Percentiles rank a stretch among this genome's conserved stretches.
Evolutionary conservation across 2,113 vertebrate species (phyloP).

Genomic region (Acrocephalus arundinaceus): DNA sequence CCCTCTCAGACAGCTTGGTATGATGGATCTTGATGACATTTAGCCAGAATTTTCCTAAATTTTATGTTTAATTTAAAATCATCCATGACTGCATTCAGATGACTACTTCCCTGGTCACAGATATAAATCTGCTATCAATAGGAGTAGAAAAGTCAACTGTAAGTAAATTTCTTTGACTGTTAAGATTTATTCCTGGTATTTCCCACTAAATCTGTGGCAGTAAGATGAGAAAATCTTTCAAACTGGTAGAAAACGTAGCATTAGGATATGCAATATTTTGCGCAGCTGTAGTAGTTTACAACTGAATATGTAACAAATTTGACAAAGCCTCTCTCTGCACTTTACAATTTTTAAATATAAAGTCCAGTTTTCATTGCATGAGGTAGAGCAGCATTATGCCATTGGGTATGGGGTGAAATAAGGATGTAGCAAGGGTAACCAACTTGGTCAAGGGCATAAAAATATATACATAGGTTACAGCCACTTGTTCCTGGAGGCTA

Average conservation of each 20-base stretch:
- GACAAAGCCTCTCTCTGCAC: neutral
- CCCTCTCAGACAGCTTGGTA: conserved; percentile 13
- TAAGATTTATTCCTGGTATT: conserved; percentile 15
- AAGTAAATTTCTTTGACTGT: conserved; percentile 50
- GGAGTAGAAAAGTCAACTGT: conserved; percentile 33
- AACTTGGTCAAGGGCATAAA: neutral
- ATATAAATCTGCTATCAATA: conserved; percentile 56
- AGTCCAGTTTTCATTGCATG: neutral
- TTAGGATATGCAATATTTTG: neutral
- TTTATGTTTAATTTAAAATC: conserved; percentile 64
- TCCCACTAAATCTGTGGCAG: neutral
- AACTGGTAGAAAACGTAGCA: neutral
- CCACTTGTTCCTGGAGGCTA: neutral
- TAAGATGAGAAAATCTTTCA: neutral
- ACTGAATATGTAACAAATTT: neutral
- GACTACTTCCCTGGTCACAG: conserved; percentile 21
- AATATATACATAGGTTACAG: neutral
- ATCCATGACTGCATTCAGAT: conserved; percentile 39
- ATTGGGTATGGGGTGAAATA: neutral
- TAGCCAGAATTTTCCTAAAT: conserved; percentile 68
- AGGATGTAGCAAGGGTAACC: neutral
- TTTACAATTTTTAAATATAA: neutral
- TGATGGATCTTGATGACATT: conserved; percentile 67
- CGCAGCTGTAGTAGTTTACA: neutral
- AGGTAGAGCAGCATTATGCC: neutral